A percentile compares a stretch with the other conserved stretches of the same genome.
These are phyloP conservation scores for Laticauda colubrina DNA, from an alignment of 2,113 vertebrate species.

Conservation along the genomic window DNA sequence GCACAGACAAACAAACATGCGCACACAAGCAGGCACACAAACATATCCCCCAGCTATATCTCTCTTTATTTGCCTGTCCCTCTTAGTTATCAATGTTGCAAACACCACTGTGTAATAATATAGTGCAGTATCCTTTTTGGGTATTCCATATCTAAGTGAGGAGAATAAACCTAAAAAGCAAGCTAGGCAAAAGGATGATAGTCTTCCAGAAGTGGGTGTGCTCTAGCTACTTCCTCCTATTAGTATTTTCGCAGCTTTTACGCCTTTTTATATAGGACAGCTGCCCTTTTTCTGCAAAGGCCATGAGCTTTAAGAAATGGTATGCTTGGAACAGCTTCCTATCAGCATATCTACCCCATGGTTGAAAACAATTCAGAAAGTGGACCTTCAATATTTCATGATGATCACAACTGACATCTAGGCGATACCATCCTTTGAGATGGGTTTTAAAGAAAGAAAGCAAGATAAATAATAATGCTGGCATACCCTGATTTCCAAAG, in stretches of 20 bases:
- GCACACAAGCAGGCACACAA: background rate
- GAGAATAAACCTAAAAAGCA: background rate
- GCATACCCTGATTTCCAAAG: conserved; percentile 89
- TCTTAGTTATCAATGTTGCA: background rate
- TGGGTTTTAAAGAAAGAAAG: background rate
- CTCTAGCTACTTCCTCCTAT: too few relatives aligned
- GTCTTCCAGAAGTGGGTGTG: background rate
- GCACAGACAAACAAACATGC: background rate
- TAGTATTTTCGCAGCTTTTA: background rate
- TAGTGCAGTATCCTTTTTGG: background rate
- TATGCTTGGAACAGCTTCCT: background rate
- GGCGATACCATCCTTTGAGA: background rate
- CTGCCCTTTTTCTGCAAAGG: background rate
- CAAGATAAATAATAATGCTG: background rate
- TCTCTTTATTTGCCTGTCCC: background rate
- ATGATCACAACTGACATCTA: background rate
- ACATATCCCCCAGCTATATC: background rate
- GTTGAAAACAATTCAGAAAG: background rate
- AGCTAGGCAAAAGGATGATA: background rate
- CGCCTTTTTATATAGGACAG: background rate
- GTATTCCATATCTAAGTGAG: background rate
- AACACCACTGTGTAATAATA: background rate
- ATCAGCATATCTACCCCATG: background rate
- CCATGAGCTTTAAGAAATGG: background rate
- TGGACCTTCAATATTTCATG: background rate